phyloP scores from a whole-genome alignment of 2,888 invertebrate genomes.

The Noctua pronuba region DNA sequence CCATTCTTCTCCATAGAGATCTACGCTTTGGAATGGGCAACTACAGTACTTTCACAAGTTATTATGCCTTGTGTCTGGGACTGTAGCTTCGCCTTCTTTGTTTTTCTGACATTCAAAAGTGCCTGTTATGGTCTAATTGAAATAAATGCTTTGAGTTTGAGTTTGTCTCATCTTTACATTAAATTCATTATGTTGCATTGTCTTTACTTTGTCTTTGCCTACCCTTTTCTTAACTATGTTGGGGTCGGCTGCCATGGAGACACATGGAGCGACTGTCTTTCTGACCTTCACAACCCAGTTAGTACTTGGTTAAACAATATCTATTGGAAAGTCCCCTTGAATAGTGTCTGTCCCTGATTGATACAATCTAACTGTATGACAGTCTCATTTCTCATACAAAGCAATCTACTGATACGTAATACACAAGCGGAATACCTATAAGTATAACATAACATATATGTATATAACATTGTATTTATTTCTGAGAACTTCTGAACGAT shows the following conservation, averaged over 20 bases:
- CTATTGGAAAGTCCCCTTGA: not conserved
- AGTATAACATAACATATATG: not conserved
- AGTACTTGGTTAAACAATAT: not conserved
- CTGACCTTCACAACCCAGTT: not conserved
- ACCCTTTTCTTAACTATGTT: not conserved
- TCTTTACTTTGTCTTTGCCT: not conserved
- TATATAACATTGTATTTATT: not conserved
- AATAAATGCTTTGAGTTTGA: too few relatives aligned
- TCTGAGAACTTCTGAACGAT: conserved; percentile 2
- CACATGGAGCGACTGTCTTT: not conserved
- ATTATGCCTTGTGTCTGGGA: too few relatives aligned
- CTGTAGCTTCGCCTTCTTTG: too few relatives aligned
- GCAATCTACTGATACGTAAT: not conserved
- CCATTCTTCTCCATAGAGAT: too few relatives aligned
- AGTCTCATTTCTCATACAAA: not conserved
- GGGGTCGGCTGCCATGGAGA: not conserved
- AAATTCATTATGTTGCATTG: too few relatives aligned
- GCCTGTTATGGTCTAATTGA: too few relatives aligned
- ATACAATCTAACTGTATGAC: not conserved
- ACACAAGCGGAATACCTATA: not conserved
- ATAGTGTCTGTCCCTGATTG: not conserved
- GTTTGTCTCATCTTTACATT: too few relatives aligned
- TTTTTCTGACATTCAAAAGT: too few relatives aligned
- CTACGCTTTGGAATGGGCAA: too few relatives aligned
- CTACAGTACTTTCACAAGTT: too few relatives aligned